Conservation (phyloP, 2,797 vertebrate species). For the Acanthis flammea region DNA sequence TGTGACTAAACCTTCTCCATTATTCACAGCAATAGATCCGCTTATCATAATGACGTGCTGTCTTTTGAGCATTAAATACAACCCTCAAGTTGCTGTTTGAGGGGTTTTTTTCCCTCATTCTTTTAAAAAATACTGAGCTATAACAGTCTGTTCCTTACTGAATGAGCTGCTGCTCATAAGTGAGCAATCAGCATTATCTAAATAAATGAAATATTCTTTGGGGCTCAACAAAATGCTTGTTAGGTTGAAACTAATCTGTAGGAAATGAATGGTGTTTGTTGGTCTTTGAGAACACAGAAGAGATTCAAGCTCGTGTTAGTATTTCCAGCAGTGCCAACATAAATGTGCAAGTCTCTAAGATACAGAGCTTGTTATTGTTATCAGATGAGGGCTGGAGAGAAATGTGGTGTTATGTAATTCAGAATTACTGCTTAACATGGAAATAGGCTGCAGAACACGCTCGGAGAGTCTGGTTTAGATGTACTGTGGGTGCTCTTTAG, state of each 20-base stretch:
- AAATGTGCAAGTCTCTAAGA: conserved; percentile 71
- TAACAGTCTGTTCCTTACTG: conserved; percentile 64
- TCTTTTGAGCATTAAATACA: conserved; percentile 53
- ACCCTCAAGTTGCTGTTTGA: conserved; percentile 16
- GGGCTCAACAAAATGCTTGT: conserved; percentile 71
- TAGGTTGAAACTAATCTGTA: conserved; percentile 74
- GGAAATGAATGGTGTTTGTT: conserved; percentile 77
- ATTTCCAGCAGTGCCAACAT: conserved; percentile 67
- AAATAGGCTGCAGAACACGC: conserved; percentile 4
- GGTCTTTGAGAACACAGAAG: conserved; percentile 72
- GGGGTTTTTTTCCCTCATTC: neutral
- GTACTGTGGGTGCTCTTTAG: neutral
- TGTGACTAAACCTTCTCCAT: conserved; percentile 45
- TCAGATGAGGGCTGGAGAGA: conserved; percentile 62
- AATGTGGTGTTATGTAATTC: conserved; percentile 35
- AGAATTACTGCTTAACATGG: conserved; percentile 17
- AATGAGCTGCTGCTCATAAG: conserved; percentile 56
- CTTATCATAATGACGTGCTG: neutral
- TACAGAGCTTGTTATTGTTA: conserved; percentile 71
- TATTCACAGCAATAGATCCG: neutral
- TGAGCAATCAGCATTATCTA: conserved; percentile 75
- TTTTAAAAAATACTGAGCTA: conserved; percentile 26
- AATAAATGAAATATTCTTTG: conserved; percentile 79
- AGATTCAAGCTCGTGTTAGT: conserved; percentile 68
- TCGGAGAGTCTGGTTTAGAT: conserved; percentile 9